A percentile compares a stretch with the other conserved stretches of the same genome.
phyloP scores from a whole-genome alignment of 2,888 invertebrate genomes.

The Melikaiella ostensackeni region DNA sequence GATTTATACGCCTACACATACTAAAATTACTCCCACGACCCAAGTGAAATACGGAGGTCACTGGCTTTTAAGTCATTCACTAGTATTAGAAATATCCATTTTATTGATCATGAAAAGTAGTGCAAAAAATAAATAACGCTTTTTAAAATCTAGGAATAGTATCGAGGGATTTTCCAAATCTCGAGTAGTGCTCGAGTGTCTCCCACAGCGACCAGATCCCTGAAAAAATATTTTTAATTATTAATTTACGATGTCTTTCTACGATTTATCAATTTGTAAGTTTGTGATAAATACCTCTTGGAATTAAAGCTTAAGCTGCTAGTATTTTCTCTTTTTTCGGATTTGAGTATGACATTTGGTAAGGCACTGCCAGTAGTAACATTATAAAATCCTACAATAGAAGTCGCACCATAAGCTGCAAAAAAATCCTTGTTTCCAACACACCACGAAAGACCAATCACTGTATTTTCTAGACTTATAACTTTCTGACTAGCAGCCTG shows the following conservation, averaged over 20 bases:
- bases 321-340: constrained; percentile 61
- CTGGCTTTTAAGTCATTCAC: neutral
- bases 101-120: neutral
- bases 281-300: constrained; percentile 64
- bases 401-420: constrained; percentile 69
- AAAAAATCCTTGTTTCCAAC: constrained; percentile 67
- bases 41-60: neutral
- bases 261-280: neutral
- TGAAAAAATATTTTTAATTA: constrained; percentile 53
- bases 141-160: constrained; percentile 9
- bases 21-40: neutral
- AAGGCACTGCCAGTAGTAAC: constrained; percentile 61
- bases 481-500: constrained; percentile 62
- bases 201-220: constrained; percentile 69
- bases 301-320: constrained; percentile 69
- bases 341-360: constrained; percentile 64
- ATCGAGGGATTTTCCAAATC: constrained; percentile 71
- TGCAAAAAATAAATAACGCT: neutral
- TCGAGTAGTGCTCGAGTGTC: constrained; percentile 68
- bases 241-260: constrained; percentile 1
- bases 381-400: constrained; percentile 68
- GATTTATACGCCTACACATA: neutral
- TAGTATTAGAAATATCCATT: neutral
- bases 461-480: constrained; percentile 68
- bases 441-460: constrained; percentile 69